Percentiles rank a stretch among this genome's conserved stretches.
phyloP scores from a whole-genome alignment of 2,113 vertebrate species.

The Ornithorhynchus anatinus region DNA sequence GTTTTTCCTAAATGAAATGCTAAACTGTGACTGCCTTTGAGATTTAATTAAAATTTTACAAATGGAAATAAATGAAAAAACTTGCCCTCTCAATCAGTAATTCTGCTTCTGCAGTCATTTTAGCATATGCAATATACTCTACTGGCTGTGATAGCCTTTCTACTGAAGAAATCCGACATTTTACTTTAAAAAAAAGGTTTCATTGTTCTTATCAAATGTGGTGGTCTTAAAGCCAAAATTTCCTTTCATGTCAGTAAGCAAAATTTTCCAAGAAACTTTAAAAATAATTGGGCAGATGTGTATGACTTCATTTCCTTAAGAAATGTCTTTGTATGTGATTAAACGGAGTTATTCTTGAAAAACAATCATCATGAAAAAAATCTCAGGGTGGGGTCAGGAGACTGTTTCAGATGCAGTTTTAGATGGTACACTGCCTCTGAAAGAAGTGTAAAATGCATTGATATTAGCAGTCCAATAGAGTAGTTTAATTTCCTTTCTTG shows the following conservation, averaged over 20 bases:
- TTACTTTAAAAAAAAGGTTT: conserved; percentile 41
- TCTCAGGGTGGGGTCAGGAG: not conserved
- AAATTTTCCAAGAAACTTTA: conserved; percentile 28
- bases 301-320: not conserved
- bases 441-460: no score
- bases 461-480: not conserved
- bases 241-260: conserved; percentile 32
- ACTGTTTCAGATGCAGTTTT: rapidly evolving
- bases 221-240: conserved; percentile 35
- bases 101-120: conserved; percentile 5
- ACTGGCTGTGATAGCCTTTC: conserved; percentile 27
- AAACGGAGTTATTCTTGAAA: not conserved
- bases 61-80: not conserved
- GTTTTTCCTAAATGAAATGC: no score
- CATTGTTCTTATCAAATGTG: conserved; percentile 26
- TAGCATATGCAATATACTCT: conserved; percentile 43
- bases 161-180: conserved; percentile 44
- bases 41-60: conserved; percentile 42
- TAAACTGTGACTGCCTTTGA: not conserved
- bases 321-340: not conserved
- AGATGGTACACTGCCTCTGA: not conserved
- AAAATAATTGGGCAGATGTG: conserved; percentile 12
- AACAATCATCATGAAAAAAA: not conserved
- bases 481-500: not conserved
- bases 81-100: conserved; percentile 2